Percentiles rank a stretch among this genome's conserved stretches.
phyloP scores from a whole-genome alignment of 53 echinoderm and acorn worm species.

The Holothuria leucospilota region DNA sequence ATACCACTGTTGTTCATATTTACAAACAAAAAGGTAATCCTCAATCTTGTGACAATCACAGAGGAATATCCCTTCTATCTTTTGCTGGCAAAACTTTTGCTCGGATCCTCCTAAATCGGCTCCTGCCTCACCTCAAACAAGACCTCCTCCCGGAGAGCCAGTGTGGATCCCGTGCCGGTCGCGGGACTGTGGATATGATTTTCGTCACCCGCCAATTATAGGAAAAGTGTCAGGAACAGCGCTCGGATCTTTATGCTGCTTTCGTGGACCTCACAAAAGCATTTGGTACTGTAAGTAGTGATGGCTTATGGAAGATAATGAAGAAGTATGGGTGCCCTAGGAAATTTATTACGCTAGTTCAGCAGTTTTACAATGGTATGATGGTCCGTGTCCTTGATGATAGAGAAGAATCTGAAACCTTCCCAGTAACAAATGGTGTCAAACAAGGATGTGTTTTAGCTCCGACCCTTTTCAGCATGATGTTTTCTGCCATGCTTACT shows the following conservation, averaged over 20 bases:
- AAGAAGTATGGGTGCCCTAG: slow-evolving; percentile 49
- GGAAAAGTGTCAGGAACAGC: no score
- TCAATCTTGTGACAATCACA: no score
- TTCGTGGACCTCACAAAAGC: not conserved
- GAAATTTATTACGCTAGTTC: slow-evolving; percentile 36
- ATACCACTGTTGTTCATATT: no score
- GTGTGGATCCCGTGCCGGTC: no score
- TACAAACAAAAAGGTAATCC: no score
- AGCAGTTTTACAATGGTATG: slow-evolving; percentile 51
- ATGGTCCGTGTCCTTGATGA: slow-evolving; percentile 29
- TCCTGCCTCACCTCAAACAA: no score
- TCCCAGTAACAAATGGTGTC: slow-evolving; percentile 49
- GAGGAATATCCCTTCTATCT: no score
- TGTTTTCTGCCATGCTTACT: not conserved
- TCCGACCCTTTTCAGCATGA: slow-evolving; percentile 33
- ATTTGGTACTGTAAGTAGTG: slow-evolving; percentile 48
- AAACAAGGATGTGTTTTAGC: slow-evolving; percentile 43
- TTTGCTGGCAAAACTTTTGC: no score
- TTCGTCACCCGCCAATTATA: no score
- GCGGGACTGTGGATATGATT: no score
- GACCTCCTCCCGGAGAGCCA: no score
- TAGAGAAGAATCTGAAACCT: slow-evolving; percentile 33
- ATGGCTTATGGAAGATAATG: slow-evolving; percentile 68
- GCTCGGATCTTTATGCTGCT: not conserved
- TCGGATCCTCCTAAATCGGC: no score